Conservation (phyloP, 1,140 invertebrate genomes). For the Maniola jurtina region DNA sequence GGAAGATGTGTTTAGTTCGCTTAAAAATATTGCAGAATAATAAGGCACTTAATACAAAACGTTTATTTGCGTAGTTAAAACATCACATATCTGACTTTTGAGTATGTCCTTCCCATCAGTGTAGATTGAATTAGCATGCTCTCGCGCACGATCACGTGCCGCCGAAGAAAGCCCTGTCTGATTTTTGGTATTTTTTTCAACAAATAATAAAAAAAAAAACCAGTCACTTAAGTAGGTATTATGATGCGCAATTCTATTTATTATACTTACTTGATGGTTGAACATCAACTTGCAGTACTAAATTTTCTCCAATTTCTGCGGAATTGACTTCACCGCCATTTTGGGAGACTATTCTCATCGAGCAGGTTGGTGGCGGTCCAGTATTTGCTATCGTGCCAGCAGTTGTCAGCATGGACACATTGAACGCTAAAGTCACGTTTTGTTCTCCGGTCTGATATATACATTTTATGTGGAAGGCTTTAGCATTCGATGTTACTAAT, state of each 20-base stretch:
- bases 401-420: slow-evolving; percentile 96
- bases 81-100: too few relatives aligned
- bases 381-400: slow-evolving; percentile 97
- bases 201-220: slow-evolving; percentile 5
- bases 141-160: too few relatives aligned
- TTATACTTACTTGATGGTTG: slow-evolving; percentile 89
- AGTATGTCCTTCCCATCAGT: too few relatives aligned
- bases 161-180: too few relatives aligned
- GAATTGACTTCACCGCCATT: slow-evolving; percentile 93
- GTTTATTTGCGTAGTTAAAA: too few relatives aligned
- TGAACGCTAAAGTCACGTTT: slow-evolving; percentile 95
- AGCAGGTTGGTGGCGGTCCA: slow-evolving; percentile 94
- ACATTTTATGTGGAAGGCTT: slow-evolving; percentile 97
- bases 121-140: too few relatives aligned
- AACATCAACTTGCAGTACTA: slow-evolving; percentile 95
- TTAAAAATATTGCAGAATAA: too few relatives aligned
- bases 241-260: slow-evolving; percentile 50
- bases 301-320: slow-evolving; percentile 95
- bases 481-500: slow-evolving; percentile 95
- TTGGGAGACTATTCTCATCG: slow-evolving; percentile 94
- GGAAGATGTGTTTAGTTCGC: too few relatives aligned
- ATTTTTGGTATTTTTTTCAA: too few relatives aligned
- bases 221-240: background rate
- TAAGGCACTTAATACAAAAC: too few relatives aligned
- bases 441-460: slow-evolving; percentile 96